Evolutionary conservation across 37 sponge, comb jelly and placozoan genomes (phyloP), one percentile per base, ranked within the genome.

Genomic region (Aphrocallistes beatrix): DNA sequence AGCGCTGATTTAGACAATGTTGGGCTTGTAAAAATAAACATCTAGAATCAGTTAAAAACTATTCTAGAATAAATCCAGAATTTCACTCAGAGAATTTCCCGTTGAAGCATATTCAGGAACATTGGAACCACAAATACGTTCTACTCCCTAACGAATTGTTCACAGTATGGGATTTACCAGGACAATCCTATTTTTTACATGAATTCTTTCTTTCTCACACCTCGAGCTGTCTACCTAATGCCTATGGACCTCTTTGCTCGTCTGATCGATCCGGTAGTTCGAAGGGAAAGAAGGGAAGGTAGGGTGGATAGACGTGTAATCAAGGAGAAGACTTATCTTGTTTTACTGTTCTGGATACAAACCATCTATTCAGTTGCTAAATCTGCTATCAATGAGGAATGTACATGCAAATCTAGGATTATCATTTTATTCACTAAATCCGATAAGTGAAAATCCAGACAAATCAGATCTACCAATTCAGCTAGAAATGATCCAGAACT

Each of bases 131-230:
- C 34, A 19, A 60, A 60, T 30, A 30, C 34, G 34, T 30, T 60
- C 25, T 60, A 3, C 75, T 60, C 10, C 75, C 75, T 25, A 60
- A 25, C 10, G 75, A 60, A 30, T 60, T 60, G 28, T 60, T 60
- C 75, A 60, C 75, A 25, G 75, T 60, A 32, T 60, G 75, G 75
- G 75, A 60, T 28, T 13, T 60, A 60, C 28, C 75, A 3, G 75
- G 75, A 19, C 75, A 60, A 60, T 60, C 75, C 75, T 60, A 60
- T 60, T 60, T 60, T 60, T 30, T 60, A 30, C 34, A 60, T 60
- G 75, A 19, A 60, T 28, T 60, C 75, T 1, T 30, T 60, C 10
- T 60, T 60, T 30, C 75, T 60, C 1, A 60, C 75, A 19, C 75
- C 75, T 30, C 10, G 75, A 28, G 75, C 75, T 60, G 75, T 60